phyloP scores from a whole-genome alignment of 2,888 invertebrate genomes.

The Muschampia plurimacula region DNA sequence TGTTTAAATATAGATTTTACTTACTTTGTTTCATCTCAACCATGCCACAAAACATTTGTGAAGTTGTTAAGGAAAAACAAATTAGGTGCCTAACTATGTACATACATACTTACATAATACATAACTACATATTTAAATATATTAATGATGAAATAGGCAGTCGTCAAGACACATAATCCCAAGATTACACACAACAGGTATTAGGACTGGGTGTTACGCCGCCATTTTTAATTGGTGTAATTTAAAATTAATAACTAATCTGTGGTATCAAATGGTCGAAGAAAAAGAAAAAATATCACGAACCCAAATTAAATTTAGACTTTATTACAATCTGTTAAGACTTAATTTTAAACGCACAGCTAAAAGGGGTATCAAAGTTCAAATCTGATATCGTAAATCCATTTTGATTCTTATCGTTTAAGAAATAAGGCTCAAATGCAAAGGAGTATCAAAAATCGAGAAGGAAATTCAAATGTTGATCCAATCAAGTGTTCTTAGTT shows the following conservation, averaged over 20 bases:
- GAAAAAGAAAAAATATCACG: conserved; percentile 9
- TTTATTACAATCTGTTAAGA: not conserved
- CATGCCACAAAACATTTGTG: too few species aligned
- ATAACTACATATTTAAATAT: not conserved
- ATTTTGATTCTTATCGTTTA: conserved; percentile 4
- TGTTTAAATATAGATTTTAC: too few species aligned
- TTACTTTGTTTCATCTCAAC: too few species aligned
- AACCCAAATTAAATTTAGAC: not conserved
- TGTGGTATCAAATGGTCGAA: conserved; percentile 24
- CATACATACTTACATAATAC: not conserved
- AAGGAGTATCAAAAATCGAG: not conserved
- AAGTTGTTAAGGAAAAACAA: too few species aligned
- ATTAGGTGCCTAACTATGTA: too few species aligned
- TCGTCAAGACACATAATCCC: conserved; percentile 21
- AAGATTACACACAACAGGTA: conserved; percentile 20
- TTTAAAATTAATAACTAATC: conserved; percentile 40
- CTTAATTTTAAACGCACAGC: conserved; percentile 6
- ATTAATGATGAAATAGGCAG: conserved; percentile 9
- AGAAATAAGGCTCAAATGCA: conserved; percentile 11
- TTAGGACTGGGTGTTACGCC: conserved; percentile 27
- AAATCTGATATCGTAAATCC: not conserved
- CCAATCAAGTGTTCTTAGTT: conserved; percentile 27
- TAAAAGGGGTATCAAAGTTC: conserved; percentile 3
- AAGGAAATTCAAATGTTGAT: conserved; percentile 35
- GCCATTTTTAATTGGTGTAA: conserved; percentile 38